phyloP scores from a whole-genome alignment of 92 coral and sea anemone genomes.

The Epizoanthus scotinus region DNA sequence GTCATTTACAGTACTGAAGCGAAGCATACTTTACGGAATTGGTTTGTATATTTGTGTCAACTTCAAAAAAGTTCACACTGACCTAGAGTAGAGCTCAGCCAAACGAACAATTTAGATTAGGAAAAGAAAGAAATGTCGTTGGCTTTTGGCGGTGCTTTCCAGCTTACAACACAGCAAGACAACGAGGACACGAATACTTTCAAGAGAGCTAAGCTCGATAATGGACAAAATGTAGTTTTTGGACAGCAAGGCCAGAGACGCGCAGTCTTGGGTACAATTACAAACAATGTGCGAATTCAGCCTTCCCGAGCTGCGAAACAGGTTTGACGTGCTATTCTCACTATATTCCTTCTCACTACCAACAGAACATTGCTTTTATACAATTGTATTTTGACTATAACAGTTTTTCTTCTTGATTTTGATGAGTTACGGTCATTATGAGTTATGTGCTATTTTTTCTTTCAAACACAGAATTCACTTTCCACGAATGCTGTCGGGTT shows the following conservation, averaged over 20 bases:
- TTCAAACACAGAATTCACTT: slow-evolving; percentile 63
- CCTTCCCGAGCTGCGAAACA: slow-evolving; percentile 96
- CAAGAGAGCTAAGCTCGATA: slow-evolving; percentile 83
- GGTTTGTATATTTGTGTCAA: not conserved
- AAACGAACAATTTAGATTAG: slow-evolving; percentile 3
- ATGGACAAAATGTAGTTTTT: slow-evolving; percentile 65
- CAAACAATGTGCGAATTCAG: slow-evolving; percentile 96
- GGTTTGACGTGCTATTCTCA: slow-evolving; percentile 24
- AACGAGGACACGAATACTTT: slow-evolving; percentile 69
- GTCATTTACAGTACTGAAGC: not conserved
- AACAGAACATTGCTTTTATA: not conserved
- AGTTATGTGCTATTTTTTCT: slow-evolving; percentile 3
- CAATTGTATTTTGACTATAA: slow-evolving; percentile 18
- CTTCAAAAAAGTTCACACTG: not conserved
- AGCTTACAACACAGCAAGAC: slow-evolving; percentile 66
- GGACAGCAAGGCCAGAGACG: slow-evolving; percentile 80
- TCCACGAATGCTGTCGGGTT: slow-evolving; percentile 44
- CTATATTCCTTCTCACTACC: not conserved
- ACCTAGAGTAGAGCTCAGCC: not conserved
- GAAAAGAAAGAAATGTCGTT: slow-evolving; percentile 70
- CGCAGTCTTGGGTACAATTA: slow-evolving; percentile 93
- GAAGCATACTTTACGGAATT: slow-evolving; percentile 14
- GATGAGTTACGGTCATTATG: too few species aligned
- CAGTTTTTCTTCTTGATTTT: not conserved
- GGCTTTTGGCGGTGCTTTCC: slow-evolving; percentile 82